These are phyloP conservation scores for Tanaodytes sp. DNA, from an alignment of 2,888 invertebrate genomes.

Conservation along the genomic window DNA sequence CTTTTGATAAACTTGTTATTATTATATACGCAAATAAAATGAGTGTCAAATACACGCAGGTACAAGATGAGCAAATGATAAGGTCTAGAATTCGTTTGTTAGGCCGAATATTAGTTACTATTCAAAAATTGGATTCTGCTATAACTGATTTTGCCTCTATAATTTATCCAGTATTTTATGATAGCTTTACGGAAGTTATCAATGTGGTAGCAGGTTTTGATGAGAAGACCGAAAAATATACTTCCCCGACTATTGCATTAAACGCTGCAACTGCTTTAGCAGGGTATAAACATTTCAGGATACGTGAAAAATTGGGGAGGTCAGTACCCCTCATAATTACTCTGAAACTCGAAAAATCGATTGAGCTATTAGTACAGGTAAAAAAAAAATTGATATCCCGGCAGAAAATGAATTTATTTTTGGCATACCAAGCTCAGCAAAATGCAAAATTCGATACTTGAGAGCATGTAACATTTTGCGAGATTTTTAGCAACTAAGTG, in stretches of 20 bases:
- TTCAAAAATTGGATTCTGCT: not conserved
- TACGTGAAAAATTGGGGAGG: conserved; percentile 45
- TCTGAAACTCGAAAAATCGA: not conserved
- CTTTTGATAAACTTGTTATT: conserved; percentile 11
- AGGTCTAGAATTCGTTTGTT: not conserved
- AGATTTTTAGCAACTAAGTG: conserved; percentile 25
- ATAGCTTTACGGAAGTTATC: conserved; percentile 27
- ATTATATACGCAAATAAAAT: conserved; percentile 22
- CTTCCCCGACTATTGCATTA: conserved; percentile 39
- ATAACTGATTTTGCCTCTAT: conserved; percentile 35
- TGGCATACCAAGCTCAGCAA: conserved; percentile 22
- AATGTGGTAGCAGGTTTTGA: conserved; percentile 38
- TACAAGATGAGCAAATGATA: conserved; percentile 17
- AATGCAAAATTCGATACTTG: not conserved
- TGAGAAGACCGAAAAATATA: conserved; percentile 21
- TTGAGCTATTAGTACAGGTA: conserved; percentile 21
- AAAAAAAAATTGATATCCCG: conserved; percentile 17
- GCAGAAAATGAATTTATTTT: conserved; percentile 16
- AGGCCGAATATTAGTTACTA: not conserved
- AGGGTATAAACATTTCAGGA: conserved; percentile 38
- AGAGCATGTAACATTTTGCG: conserved; percentile 11
- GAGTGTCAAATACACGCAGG: conserved; percentile 3
- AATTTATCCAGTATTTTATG: conserved; percentile 38
- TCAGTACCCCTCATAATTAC: conserved; percentile 37
- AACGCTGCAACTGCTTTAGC: conserved; percentile 33